These are phyloP conservation scores for Pelmatolapia mariae DNA, from an alignment of 2,113 vertebrate genomes.

Conservation along the genomic window DNA sequence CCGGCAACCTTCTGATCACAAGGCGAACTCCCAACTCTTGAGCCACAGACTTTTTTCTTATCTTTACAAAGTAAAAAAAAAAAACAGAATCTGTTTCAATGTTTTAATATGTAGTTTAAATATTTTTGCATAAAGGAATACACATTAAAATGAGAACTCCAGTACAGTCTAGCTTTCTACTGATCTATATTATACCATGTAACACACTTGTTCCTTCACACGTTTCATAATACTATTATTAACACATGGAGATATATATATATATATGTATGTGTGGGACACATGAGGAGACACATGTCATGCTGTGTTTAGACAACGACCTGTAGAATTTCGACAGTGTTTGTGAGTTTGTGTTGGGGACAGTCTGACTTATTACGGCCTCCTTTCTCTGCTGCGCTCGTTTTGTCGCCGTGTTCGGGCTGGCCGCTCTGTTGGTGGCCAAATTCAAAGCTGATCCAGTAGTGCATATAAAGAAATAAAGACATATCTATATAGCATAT, in stretches of 20 bases:
- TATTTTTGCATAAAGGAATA: not conserved
- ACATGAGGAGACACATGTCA: not conserved
- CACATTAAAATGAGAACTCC: not conserved
- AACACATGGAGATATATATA: not conserved
- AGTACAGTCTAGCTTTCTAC: not conserved
- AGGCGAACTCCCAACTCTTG: no score
- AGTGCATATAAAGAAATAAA: no score
- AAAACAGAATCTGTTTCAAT: not conserved
- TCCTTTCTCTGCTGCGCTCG: not conserved
- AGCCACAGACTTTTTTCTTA: not conserved
- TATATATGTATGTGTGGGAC: not conserved
- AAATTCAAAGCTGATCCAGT: conserved; percentile 83
- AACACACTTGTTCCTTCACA: not conserved
- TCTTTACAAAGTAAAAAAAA: not conserved
- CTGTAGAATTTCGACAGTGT: conserved; percentile 20
- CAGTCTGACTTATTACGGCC: conserved; percentile 1
- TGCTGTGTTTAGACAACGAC: not conserved
- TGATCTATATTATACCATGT: not conserved
- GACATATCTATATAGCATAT: no score
- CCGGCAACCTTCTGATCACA: no score
- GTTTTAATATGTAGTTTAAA: not conserved
- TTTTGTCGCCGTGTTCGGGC: conserved; percentile 27
- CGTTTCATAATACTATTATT: not conserved
- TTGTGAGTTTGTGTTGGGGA: not conserved
- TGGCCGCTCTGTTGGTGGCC: conserved; percentile 81